These are phyloP conservation scores for Ceratitis capitata DNA, from an alignment of 1,140 invertebrate genomes.

Conservation along the genomic window DNA sequence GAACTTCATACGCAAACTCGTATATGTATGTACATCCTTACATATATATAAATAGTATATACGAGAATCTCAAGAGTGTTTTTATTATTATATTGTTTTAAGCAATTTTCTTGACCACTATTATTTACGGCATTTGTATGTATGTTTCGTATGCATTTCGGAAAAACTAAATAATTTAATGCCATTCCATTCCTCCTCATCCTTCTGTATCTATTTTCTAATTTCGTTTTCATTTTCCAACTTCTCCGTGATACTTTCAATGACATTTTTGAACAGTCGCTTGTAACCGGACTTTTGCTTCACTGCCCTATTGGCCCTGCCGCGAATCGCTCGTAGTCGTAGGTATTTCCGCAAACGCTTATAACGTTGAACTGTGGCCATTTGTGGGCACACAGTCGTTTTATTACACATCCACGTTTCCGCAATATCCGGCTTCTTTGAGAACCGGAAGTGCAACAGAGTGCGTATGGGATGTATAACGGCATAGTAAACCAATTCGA, in stretches of 20 bases:
- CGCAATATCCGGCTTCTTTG: not conserved
- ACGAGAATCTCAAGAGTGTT: too few species aligned
- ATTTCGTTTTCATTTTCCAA: not conserved
- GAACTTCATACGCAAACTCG: too few species aligned
- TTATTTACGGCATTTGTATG: too few species aligned
- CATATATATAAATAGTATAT: too few species aligned
- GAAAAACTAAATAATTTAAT: not conserved
- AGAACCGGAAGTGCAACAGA: constrained; percentile 36
- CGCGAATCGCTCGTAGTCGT: not conserved
- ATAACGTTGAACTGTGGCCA: not conserved
- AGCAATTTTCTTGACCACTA: too few species aligned
- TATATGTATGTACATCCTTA: too few species aligned
- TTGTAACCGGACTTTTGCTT: not conserved
- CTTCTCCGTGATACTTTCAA: not conserved
- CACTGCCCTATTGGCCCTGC: not conserved
- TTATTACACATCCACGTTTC: not conserved
- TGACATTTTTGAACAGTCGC: not conserved
- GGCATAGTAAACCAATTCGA: constrained; percentile 78
- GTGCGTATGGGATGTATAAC: constrained; percentile 70
- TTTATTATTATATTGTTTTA: too few species aligned
- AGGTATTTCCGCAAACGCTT: constrained; percentile 9
- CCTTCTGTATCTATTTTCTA: not conserved
- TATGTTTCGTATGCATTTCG: too few species aligned
- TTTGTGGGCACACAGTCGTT: not conserved
- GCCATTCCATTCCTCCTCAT: too few species aligned